phyloP scores from a whole-genome alignment of 1,140 invertebrate species.

The Tetraneura akinire region DNA sequence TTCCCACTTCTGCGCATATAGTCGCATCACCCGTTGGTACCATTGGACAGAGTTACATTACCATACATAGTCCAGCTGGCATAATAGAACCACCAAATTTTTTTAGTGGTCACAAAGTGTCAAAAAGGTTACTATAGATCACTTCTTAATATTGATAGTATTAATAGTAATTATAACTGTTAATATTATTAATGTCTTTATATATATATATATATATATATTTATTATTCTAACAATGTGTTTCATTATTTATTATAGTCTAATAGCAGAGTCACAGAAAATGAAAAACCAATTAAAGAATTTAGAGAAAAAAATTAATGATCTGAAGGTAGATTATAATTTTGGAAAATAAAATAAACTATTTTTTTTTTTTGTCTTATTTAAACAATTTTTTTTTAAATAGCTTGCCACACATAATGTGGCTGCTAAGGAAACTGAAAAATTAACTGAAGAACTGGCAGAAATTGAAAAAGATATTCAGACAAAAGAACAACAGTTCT shows the following conservation, averaged over 20 bases:
- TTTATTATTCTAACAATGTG: too few species aligned
- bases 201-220: too few species aligned
- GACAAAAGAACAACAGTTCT: constrained; percentile 46
- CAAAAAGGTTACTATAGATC: constrained; percentile 44
- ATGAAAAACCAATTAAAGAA: constrained; percentile 68
- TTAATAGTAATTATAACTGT: too few species aligned
- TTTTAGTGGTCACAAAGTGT: constrained; percentile 21
- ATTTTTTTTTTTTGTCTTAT: not conserved
- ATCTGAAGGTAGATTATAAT: constrained; percentile 63
- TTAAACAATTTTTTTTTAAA: not conserved
- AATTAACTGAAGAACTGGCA: constrained; percentile 42
- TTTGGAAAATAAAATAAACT: not conserved
- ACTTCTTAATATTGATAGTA: too few species aligned
- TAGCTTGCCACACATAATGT: constrained; percentile 46
- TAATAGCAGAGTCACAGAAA: constrained; percentile 66
- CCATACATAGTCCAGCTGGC: constrained; percentile 56
- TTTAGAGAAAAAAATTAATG: constrained; percentile 68
- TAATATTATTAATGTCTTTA: too few species aligned
- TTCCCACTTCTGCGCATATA: constrained; percentile 51
- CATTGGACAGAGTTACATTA: constrained; percentile 61
- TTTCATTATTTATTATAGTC: constrained; percentile 57
- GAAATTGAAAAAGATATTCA: constrained; percentile 44
- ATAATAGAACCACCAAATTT: constrained; percentile 47
- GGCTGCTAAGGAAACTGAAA: constrained; percentile 42
- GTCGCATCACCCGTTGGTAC: constrained; percentile 51